phyloP scores from a whole-genome alignment of 2,113 vertebrate species.

The Melanotaenia duboulayi region DNA sequence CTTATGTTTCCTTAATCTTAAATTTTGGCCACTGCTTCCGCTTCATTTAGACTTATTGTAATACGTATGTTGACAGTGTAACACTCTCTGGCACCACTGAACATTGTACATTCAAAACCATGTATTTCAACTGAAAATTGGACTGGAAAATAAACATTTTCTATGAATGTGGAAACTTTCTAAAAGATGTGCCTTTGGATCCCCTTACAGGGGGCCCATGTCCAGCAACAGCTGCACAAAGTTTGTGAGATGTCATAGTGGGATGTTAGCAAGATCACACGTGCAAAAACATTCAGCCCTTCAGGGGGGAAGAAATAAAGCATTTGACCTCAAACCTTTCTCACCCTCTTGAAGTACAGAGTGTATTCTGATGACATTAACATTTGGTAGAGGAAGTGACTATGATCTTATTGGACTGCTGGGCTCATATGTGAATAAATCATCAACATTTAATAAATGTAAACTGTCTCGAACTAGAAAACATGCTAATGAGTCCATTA shows the following conservation, averaged over 20 bases:
- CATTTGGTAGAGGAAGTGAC: background rate
- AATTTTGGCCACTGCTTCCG: background rate
- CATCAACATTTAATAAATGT: background rate
- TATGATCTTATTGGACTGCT: background rate
- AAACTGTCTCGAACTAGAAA: background rate
- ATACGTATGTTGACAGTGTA: background rate
- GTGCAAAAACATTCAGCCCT: conserved; percentile 55
- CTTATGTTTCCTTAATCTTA: background rate
- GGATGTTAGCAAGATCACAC: conserved; percentile 43
- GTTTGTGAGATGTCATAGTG: conserved; percentile 12
- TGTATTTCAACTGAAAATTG: background rate
- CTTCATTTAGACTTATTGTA: background rate
- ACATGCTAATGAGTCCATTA: background rate
- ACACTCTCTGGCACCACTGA: background rate
- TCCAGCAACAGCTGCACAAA: conserved; percentile 13
- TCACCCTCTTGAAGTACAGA: background rate
- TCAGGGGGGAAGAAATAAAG: conserved; percentile 8
- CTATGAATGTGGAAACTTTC: background rate
- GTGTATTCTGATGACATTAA: background rate
- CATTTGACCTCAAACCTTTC: conserved; percentile 5
- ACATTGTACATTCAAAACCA: background rate
- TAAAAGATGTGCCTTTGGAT: conserved; percentile 4
- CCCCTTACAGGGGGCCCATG: background rate
- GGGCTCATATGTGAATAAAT: background rate
- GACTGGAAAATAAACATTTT: background rate